Conservation (phyloP, 2,113 vertebrate species). For the Aphyosemion australe region DNA sequence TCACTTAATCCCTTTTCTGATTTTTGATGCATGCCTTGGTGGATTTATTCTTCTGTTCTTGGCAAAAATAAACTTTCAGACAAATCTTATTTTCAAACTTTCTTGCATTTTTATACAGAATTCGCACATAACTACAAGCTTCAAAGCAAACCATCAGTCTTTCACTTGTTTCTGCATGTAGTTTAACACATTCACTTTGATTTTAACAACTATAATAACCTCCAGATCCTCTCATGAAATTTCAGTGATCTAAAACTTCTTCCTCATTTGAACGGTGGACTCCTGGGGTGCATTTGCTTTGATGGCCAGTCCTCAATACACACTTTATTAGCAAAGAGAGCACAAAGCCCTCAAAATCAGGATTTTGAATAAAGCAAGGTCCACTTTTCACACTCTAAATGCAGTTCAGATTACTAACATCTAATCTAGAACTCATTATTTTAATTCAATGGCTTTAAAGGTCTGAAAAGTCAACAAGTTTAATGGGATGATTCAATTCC, state of each 20-base stretch:
- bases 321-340: neutral
- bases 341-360: neutral
- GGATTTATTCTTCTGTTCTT: neutral
- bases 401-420: neutral
- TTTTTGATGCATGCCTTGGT: neutral
- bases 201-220: neutral
- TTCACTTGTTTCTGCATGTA: no score
- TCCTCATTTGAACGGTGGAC: no score
- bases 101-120: neutral
- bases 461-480: neutral
- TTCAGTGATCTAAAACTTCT: neutral
- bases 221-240: neutral
- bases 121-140: neutral
- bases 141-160: no score
- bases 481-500: neutral
- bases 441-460: neutral
- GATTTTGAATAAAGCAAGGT: neutral
- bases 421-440: neutral
- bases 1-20: no score
- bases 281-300: no score
- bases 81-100: neutral
- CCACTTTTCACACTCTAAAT: no score
- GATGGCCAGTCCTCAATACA: neutral
- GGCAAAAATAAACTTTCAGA: neutral
- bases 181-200: neutral